A percentile compares a stretch with the other conserved stretches of the same genome.
phyloP scores from a whole-genome alignment of 2,113 vertebrate species.

The Sinosuthora webbiana region DNA sequence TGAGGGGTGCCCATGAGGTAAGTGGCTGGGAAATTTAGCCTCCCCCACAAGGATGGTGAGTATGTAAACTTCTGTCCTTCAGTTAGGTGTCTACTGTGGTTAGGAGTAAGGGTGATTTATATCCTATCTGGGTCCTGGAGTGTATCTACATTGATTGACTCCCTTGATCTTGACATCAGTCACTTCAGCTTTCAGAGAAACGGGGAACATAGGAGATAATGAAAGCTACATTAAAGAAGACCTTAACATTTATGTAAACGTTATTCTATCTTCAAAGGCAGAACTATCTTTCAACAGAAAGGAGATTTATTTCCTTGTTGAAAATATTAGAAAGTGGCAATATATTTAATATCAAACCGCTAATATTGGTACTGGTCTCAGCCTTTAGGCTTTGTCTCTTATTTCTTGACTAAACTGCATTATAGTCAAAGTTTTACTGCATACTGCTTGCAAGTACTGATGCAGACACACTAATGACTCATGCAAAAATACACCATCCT shows the following conservation, averaged over 20 bases:
- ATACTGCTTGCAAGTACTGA: not conserved
- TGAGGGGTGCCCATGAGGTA: constrained; percentile 67
- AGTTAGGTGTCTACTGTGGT: constrained; percentile 42
- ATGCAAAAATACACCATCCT: not conserved
- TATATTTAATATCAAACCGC: not conserved
- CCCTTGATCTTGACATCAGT: constrained; percentile 85
- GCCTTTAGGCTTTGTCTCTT: not conserved
- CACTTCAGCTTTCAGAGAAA: constrained; percentile 68
- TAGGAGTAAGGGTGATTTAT: constrained; percentile 77
- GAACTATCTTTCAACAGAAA: constrained; percentile 41
- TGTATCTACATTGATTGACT: constrained; percentile 77
- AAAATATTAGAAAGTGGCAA: constrained; percentile 43
- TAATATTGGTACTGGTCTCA: not conserved
- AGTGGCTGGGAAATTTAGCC: constrained; percentile 70
- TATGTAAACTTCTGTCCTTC: constrained; percentile 57
- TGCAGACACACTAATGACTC: not conserved
- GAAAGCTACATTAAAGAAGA: constrained; percentile 75
- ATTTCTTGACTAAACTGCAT: not conserved
- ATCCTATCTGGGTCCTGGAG: constrained; percentile 74
- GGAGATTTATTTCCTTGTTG: constrained; percentile 55
- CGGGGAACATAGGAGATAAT: constrained; percentile 73
- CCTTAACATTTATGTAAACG: constrained; percentile 74
- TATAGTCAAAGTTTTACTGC: not conserved
- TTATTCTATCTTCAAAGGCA: constrained; percentile 80
- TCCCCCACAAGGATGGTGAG: constrained; percentile 63